A percentile compares a stretch with the other conserved stretches of the same genome.
These are phyloP conservation scores for Hyppa rectilinea DNA, from an alignment of 2,888 invertebrate genomes.

Conservation along the genomic window DNA sequence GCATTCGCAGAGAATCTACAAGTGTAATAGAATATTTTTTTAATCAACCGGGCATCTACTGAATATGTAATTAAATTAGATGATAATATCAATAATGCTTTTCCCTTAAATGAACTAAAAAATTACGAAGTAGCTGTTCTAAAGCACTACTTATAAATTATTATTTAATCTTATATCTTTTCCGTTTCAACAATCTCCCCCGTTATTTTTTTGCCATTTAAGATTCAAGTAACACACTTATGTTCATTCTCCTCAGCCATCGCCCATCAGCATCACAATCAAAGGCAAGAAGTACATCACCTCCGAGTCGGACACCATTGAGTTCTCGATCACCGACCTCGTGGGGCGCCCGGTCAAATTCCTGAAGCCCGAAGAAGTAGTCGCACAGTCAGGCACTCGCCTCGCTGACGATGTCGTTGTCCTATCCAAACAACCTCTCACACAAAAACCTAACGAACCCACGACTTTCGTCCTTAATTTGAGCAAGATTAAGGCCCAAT, in stretches of 20 bases:
- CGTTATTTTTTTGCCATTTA: background rate
- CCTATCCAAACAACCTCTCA: slow-evolving; percentile 92
- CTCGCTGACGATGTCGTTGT: slow-evolving; percentile 94
- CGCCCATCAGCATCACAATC: slow-evolving; percentile 96
- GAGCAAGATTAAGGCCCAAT: slow-evolving; percentile 94
- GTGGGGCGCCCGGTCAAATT: slow-evolving; percentile 93
- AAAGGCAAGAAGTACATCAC: slow-evolving; percentile 95
- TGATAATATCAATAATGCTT: background rate
- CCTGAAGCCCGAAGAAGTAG: slow-evolving; percentile 91
- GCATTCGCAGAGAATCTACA: background rate
- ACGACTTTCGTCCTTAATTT: slow-evolving; percentile 95
- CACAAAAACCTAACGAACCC: slow-evolving; percentile 89
- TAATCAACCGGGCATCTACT: background rate
- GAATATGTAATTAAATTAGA: background rate
- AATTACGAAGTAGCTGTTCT: background rate
- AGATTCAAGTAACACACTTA: background rate
- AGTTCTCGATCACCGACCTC: slow-evolving; percentile 93
- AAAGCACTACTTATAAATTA: background rate
- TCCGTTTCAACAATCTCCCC: too few relatives aligned
- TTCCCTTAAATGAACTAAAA: background rate
- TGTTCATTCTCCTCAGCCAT: slow-evolving; percentile 85
- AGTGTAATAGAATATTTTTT: background rate
- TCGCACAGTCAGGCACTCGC: slow-evolving; percentile 94
- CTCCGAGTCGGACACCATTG: slow-evolving; percentile 93
- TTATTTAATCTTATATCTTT: too few relatives aligned